Evolutionary conservation across 2,888 invertebrate genomes (phyloP).

Genomic region (Calliopum simillimum): DNA sequence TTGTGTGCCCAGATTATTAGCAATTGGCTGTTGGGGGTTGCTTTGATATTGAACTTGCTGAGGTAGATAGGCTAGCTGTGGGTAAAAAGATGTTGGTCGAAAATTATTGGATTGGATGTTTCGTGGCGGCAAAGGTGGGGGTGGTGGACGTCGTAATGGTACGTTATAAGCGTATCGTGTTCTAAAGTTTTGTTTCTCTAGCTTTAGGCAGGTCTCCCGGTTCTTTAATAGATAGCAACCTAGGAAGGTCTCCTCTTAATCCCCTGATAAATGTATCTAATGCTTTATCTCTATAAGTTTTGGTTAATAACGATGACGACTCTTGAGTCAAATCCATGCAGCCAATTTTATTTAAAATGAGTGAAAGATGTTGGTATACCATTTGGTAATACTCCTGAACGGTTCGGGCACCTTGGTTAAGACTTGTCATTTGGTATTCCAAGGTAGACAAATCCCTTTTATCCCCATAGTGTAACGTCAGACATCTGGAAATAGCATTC

Average conservation of each 20-base stretch:
- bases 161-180: slow-evolving; percentile 1
- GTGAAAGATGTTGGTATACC: slow-evolving; percentile 30
- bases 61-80: slow-evolving; percentile 9
- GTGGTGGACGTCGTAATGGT: not conserved
- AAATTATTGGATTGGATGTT: slow-evolving; percentile 5
- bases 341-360: slow-evolving; percentile 34
- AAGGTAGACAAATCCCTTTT: slow-evolving; percentile 43
- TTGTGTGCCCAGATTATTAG: no score
- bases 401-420: slow-evolving; percentile 20
- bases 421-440: slow-evolving; percentile 38
- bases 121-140: not conserved
- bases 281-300: slow-evolving; percentile 8
- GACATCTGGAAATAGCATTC: slow-evolving; percentile 35
- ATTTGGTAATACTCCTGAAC: slow-evolving; percentile 28
- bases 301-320: not conserved
- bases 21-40: not conserved
- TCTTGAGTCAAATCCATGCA: slow-evolving; percentile 4
- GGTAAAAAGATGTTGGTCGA: slow-evolving; percentile 7
- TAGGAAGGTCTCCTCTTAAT: slow-evolving; percentile 5
- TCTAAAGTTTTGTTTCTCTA: slow-evolving; percentile 35
- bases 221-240: slow-evolving; percentile 12
- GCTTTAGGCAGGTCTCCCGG: slow-evolving; percentile 28
- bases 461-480: slow-evolving; percentile 42
- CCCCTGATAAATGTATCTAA: slow-evolving; percentile 17
- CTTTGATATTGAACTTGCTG: slow-evolving; percentile 8